These are phyloP conservation scores for Tenebrosternarchus preto DNA, from an alignment of 2,113 vertebrate genomes.

Conservation along the genomic window DNA sequence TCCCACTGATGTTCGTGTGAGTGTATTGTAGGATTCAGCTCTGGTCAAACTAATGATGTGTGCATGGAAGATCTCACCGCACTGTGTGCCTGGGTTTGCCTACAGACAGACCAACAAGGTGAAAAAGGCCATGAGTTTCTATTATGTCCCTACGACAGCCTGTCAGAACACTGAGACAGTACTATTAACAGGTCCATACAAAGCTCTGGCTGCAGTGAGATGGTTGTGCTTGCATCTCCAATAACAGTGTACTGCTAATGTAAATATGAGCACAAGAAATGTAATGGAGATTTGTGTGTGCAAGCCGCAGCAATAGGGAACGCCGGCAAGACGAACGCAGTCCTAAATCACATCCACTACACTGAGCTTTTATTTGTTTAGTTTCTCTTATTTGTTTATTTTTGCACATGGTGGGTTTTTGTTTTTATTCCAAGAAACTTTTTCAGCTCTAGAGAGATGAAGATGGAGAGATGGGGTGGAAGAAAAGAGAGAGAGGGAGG, in stretches of 20 bases:
- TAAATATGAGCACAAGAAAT: neutral
- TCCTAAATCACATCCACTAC: conserved; percentile 14
- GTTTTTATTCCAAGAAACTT: conserved; percentile 32
- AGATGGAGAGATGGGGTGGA: neutral
- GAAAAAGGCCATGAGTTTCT: conserved; percentile 19
- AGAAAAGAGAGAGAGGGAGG: neutral
- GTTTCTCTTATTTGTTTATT: no score
- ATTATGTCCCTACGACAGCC: conserved; percentile 26
- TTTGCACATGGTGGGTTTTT: neutral
- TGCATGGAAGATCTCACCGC: conserved; percentile 44
- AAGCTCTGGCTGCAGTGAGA: neutral
- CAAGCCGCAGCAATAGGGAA: neutral
- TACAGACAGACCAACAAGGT: conserved; percentile 9
- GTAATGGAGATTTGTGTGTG: neutral
- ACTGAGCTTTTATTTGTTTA: neutral
- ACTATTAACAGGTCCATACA: neutral
- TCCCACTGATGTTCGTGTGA: neutral
- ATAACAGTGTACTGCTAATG: neutral
- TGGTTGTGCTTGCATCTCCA: neutral
- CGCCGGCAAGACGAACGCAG: conserved; percentile 10
- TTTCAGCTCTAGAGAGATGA: neutral
- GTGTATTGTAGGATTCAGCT: conserved; percentile 18
- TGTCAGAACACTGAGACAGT: neutral
- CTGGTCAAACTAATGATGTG: conserved; percentile 50
- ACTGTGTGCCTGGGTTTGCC: neutral